These are phyloP conservation scores for Nesometra sesokonis DNA, from an alignment of 35 echinoderm and acorn worm genomes.

Conservation along the genomic window DNA sequence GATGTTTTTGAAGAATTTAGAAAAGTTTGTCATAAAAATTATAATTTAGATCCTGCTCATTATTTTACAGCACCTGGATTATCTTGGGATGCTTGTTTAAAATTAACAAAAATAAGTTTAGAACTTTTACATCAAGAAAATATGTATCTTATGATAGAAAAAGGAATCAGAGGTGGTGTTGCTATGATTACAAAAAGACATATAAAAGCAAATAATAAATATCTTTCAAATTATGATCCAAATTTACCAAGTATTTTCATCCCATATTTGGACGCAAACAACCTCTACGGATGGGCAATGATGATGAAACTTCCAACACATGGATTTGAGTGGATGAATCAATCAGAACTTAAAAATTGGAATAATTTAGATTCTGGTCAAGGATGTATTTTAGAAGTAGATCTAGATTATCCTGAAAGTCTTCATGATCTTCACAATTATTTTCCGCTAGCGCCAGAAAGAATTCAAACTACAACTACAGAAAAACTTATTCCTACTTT, in stretches of 20 bases:
- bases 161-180: too few species aligned
- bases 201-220: constrained; percentile 11
- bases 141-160: background rate
- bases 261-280: constrained; percentile 15
- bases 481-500: background rate
- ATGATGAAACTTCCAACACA: background rate
- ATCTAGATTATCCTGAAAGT: background rate
- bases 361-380: too few species aligned
- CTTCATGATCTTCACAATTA: background rate
- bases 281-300: constrained; percentile 33
- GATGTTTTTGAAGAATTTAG: too few species aligned
- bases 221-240: background rate
- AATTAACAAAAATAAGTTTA: background rate
- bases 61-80: background rate
- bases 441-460: background rate
- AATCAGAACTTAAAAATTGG: background rate
- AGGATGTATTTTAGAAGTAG: background rate
- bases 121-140: background rate
- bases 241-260: background rate
- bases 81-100: background rate
- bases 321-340: constrained; percentile 1
- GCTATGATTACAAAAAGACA: background rate
- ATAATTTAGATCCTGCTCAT: background rate
- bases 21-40: too few species aligned
- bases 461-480: too few species aligned